Evolutionary conservation across 2,797 vertebrate species (phyloP).

Genomic region (Pangasius mekongensis): DNA sequence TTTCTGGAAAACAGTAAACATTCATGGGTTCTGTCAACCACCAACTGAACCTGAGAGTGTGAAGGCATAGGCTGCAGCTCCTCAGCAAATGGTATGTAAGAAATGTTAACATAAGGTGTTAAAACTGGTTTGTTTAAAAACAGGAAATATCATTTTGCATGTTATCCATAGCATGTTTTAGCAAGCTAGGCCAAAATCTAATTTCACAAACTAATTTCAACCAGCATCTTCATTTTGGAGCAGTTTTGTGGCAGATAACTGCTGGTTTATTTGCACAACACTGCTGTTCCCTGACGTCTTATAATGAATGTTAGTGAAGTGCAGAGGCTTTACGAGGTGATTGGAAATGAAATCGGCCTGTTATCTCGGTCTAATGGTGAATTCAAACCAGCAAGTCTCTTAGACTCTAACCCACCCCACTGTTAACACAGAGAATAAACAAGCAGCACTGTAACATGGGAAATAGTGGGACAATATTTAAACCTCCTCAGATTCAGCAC

Average conservation of each 20-base stretch:
- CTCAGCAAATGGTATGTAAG: background rate
- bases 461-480: background rate
- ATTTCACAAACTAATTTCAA: background rate
- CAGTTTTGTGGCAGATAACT: background rate
- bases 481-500: background rate
- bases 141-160: background rate
- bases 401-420: background rate
- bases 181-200: background rate
- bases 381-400: background rate
- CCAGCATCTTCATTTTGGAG: background rate
- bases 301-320: background rate
- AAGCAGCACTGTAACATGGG: background rate
- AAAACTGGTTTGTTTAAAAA: background rate
- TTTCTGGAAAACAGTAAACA: background rate
- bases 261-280: background rate
- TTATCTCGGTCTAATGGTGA: background rate
- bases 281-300: background rate
- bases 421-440: background rate
- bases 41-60: background rate
- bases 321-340: background rate
- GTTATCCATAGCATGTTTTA: background rate
- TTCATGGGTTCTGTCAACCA: background rate
- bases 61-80: background rate
- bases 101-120: background rate
- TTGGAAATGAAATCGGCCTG: background rate